Base-by-base conservation (phyloP, 2,888 invertebrate genomes). In the Chelonus formosanus region DNA sequence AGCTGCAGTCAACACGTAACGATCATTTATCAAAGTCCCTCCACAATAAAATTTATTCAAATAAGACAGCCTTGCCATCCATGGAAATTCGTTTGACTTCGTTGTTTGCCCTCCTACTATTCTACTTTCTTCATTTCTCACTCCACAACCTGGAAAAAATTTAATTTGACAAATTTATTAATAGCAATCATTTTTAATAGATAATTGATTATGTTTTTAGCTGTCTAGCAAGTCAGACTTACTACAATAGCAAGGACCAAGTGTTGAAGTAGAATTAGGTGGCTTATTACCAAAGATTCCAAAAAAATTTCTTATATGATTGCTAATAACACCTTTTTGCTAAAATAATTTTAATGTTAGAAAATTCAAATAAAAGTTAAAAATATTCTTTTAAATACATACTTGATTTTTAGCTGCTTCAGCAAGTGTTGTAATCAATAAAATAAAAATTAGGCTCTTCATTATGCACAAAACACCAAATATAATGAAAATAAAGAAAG, bases 1-100 rank as follows among this genome's bases (percentile, higher is more conserved):
- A 0, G 94, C 95, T 0, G 95, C 95, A 0, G 94, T 93, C 55
- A 95, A 85, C 32, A 95, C 94, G 76, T 95, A 95, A 85, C 92
- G 88, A 84, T 95, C 95, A 78, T 94, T 95, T 83, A 95, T 92
- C 70, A 95, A 86, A 85, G 93, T 92, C 54, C 94, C 95, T 8
- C 95, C 95, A 78, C 95, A 96, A 84, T 95, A 95, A 86, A 95
- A 95, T 76, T 92, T 88, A 84, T 93, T 94, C 85, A 95, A 91
- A 85, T 95, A 95, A 3, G 92, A 91, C 57, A 96, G 86, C 62
- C 93, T 88, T 10, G 91, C 94, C 90, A 95, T 93, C 95, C 95
- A 96, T 4, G 95, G 95, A 82, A 92, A 95, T 84, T 94, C 94
- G 79, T 93, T 92, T 75, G 89, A 86, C 45, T 88, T 88, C 0